phyloP scores from a whole-genome alignment of 2,888 invertebrate species.

The Drosophila tripunctata region DNA sequence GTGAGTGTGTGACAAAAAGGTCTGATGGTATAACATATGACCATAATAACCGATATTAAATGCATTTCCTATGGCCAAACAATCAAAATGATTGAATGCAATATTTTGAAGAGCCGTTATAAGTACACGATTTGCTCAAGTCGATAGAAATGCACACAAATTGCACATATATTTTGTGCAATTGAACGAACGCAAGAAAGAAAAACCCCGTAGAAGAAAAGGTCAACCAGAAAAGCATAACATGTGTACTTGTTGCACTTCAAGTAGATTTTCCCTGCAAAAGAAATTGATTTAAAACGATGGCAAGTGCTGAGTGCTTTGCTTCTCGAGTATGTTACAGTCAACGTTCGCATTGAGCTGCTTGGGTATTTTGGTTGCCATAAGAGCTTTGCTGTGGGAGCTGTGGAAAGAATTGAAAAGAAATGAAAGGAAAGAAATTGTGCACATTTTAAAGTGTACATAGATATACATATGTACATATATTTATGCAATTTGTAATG shows the following conservation, averaged over 20 bases:
- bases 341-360: neutral
- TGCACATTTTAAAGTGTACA: no score
- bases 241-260: slow-evolving; percentile 27
- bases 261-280: slow-evolving; percentile 8
- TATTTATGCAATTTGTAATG: no score
- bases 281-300: slow-evolving; percentile 8
- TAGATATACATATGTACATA: no score
- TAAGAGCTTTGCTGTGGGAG: neutral
- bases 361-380: neutral
- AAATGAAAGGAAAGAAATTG: neutral
- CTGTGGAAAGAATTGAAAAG: no score
- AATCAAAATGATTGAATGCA: slow-evolving; percentile 65
- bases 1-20: neutral
- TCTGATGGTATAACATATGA: slow-evolving; percentile 4
- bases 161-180: slow-evolving; percentile 34
- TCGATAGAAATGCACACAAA: slow-evolving; percentile 31
- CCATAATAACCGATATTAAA: slow-evolving; percentile 72
- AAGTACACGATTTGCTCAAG: slow-evolving; percentile 24
- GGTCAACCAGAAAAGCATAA: slow-evolving; percentile 3
- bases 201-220: slow-evolving; percentile 1
- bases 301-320: neutral
- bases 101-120: slow-evolving; percentile 39
- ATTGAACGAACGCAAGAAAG: neutral
- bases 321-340: neutral
- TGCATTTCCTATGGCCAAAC: slow-evolving; percentile 54